Percentiles rank a stretch among this genome's conserved stretches.
Conservation (phyloP, 1,140 invertebrate genomes). For the Trachymyrmex septentrionalis region DNA sequence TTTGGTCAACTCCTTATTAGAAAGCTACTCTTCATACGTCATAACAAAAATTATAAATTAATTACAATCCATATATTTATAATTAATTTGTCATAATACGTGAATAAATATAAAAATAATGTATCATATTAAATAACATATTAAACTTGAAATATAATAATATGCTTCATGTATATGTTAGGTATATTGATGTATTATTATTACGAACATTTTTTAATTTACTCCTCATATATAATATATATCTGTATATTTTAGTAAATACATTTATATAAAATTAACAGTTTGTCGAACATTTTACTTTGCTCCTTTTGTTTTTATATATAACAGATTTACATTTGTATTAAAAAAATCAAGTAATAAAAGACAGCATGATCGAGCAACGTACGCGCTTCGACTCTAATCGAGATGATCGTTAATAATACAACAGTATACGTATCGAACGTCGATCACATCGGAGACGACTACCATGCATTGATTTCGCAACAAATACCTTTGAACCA, state of each 20-base stretch:
- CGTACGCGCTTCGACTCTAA: not conserved
- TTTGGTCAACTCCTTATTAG: not conserved
- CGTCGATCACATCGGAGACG: conserved; percentile 27
- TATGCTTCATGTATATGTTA: not conserved
- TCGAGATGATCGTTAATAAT: conserved; percentile 40
- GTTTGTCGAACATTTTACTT: not conserved
- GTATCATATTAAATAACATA: conserved; percentile 16
- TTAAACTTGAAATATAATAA: not conserved
- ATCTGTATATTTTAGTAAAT: not conserved
- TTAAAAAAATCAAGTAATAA: not conserved
- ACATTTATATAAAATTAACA: not conserved
- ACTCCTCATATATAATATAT: not conserved
- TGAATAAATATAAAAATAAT: not conserved
- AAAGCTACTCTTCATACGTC: not conserved
- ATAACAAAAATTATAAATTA: conserved; percentile 34
- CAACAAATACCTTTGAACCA: conserved; percentile 51
- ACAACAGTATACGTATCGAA: conserved; percentile 21
- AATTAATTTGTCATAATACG: not conserved
- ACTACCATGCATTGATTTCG: conserved; percentile 34
- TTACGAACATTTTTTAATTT: not conserved
- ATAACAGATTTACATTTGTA: not conserved
- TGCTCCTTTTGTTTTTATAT: not conserved
- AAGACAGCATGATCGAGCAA: not conserved
- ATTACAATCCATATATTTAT: conserved; percentile 4
- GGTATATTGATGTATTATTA: not conserved